These are phyloP conservation scores for Leucophora obtusa DNA, from an alignment of 2,888 invertebrate species.

Conservation along the genomic window DNA sequence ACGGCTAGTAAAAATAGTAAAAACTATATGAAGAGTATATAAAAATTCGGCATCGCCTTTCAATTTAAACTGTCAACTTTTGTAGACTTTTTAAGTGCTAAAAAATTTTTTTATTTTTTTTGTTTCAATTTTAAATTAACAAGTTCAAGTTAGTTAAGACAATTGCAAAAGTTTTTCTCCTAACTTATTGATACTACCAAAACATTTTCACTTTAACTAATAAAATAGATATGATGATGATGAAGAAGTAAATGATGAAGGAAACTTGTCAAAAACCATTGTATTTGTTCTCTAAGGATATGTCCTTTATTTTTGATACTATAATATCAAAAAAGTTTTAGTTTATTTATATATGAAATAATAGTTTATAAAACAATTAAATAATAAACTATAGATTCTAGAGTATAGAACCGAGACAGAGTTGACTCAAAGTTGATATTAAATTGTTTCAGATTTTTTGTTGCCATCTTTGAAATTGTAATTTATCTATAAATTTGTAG, in stretches of 20 bases:
- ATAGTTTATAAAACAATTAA: not conserved
- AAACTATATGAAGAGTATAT: too few species aligned
- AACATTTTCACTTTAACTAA: not conserved
- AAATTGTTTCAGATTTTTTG: constrained; percentile 1
- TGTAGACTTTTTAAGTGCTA: too few species aligned
- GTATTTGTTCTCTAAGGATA: not conserved
- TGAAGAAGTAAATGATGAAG: not conserved
- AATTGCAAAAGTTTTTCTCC: too few species aligned
- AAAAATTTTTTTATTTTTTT: too few species aligned
- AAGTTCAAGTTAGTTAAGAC: too few species aligned
- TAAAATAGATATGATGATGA: not conserved
- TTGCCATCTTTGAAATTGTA: constrained; percentile 17
- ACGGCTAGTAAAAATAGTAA: too few species aligned
- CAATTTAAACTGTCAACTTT: too few species aligned
- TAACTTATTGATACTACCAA: too few species aligned
- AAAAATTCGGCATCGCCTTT: too few species aligned
- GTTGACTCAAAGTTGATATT: constrained; percentile 2
- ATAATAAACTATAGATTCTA: not conserved
- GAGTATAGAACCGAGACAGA: not conserved
- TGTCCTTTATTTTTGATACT: not conserved
- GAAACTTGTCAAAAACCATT: constrained; percentile 3
- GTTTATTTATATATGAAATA: not conserved
- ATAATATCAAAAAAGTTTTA: not conserved
- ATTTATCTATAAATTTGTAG: constrained; percentile 32
- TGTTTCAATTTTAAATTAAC: too few species aligned